phyloP scores from a whole-genome alignment of 37 sponge, comb jelly and placozoan species.

The Ephydatia muelleri region DNA sequence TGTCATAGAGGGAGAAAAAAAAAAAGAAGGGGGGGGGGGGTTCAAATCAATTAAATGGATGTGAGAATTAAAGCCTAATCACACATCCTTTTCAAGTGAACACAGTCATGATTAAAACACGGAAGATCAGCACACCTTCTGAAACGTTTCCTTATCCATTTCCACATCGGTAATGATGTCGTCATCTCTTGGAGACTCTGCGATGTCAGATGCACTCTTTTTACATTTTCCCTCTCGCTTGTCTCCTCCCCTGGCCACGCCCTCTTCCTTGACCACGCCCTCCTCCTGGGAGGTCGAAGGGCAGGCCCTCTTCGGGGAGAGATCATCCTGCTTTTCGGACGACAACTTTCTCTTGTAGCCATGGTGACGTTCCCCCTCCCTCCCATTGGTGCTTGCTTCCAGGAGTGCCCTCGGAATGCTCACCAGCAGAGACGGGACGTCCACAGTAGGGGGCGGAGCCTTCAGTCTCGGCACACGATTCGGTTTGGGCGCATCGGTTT shows the following conservation, averaged over 20 bases:
- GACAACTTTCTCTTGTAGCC: background rate
- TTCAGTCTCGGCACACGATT: background rate
- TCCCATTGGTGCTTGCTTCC: conserved; percentile 2
- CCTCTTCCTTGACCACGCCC: background rate
- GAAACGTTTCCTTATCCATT: conserved; percentile 53
- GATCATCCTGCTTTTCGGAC: background rate
- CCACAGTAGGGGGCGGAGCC: background rate
- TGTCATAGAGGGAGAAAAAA: no score
- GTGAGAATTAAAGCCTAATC: no score
- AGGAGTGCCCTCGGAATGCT: background rate
- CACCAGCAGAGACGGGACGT: background rate
- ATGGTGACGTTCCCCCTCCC: background rate
- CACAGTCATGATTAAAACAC: background rate
- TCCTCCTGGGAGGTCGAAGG: background rate
- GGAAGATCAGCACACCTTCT: conserved; percentile 34
- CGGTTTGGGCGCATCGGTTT: background rate
- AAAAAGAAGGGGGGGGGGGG: background rate
- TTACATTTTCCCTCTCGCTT: background rate
- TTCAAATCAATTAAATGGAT: no score
- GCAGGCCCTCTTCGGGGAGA: background rate
- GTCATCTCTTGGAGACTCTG: background rate
- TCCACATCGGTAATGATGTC: conserved; percentile 25
- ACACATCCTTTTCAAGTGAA: conserved; percentile 18
- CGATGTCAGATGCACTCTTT: background rate
- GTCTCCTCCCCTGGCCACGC: background rate